Evolutionary conservation across 2,113 vertebrate species (phyloP), one percentile per base, ranked within the genome.

Genomic region (Thunnus thynnus): DNA sequence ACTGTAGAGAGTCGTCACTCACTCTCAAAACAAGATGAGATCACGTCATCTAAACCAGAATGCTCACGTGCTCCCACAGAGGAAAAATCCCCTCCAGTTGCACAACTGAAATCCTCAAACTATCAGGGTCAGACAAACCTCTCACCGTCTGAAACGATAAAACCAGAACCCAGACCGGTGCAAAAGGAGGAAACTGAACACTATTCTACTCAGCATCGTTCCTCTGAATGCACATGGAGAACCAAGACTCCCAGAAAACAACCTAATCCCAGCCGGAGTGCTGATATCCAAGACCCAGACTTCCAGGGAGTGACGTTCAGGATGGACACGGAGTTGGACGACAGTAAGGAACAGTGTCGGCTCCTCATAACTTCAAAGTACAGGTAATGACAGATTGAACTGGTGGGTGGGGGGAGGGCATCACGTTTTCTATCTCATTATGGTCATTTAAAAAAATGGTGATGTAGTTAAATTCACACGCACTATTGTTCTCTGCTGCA

Each of bases 281-380:
- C 87, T 0, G 93, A 96, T 62, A 83, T 89, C n/a, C 67, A 77
- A 18, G 96, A 97, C 80, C 94, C 96, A 0, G 51, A 75, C 17
- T 96, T 97, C 58, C 88, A 93, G 66, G 97, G 97, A 2, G 96
- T 97, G 71, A 93, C 90, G 0, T 95, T 98, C 88, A 92, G 90
- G 75, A 96, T 98, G 91, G 90, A 93, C 61, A 88, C 96, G 0
- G 76, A 94, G 67, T 76, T 94, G 64, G 89, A 93, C 3, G 63
- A 90, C 72, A 89, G 84, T 61, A 69, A 87, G 65, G 90, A 93
- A 3, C 90, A 95, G 70, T 95, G 90, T 85, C 92, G 89, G 44
- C 96, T 98, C 3, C 88, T 95, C 69, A 96, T 97, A 56, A 92
- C 93, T 3, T 92, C 95, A 48, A 93, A 91, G 30, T 95, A 96